phyloP scores from a whole-genome alignment of 2,797 vertebrate species.

The Liasis olivaceus region DNA sequence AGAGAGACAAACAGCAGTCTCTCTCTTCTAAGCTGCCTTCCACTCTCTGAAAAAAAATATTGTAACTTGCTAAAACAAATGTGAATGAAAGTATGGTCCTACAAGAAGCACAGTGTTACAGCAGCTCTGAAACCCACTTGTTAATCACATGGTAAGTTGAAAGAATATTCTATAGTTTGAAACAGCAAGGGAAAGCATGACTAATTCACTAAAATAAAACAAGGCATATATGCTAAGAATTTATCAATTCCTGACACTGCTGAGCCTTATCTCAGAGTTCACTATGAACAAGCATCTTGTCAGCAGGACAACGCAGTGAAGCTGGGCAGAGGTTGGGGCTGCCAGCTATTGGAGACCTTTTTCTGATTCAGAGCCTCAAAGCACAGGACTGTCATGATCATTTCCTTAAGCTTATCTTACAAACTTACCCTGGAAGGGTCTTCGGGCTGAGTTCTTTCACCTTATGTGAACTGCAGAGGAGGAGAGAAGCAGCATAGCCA shows the following conservation, averaged over 20 bases:
- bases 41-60: neutral
- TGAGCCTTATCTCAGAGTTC: fast-evolving
- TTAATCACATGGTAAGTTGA: neutral
- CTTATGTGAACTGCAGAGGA: constrained; percentile 74
- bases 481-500: constrained; percentile 76
- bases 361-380: neutral
- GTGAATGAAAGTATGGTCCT: neutral
- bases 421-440: constrained; percentile 82
- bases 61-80: neutral
- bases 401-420: neutral
- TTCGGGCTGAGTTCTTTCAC: constrained; percentile 84
- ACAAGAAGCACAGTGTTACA: neutral
- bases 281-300: neutral
- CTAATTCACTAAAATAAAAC: neutral
- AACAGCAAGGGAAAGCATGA: neutral
- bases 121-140: neutral
- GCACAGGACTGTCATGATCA: neutral
- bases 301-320: neutral
- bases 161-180: neutral
- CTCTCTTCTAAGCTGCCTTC: neutral
- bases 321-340: neutral
- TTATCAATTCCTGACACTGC: neutral
- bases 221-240: constrained; percentile 22
- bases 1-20: neutral
- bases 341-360: fast-evolving